phyloP scores from a whole-genome alignment of 2,113 vertebrate genomes.

The Spermophilus dauricus region DNA sequence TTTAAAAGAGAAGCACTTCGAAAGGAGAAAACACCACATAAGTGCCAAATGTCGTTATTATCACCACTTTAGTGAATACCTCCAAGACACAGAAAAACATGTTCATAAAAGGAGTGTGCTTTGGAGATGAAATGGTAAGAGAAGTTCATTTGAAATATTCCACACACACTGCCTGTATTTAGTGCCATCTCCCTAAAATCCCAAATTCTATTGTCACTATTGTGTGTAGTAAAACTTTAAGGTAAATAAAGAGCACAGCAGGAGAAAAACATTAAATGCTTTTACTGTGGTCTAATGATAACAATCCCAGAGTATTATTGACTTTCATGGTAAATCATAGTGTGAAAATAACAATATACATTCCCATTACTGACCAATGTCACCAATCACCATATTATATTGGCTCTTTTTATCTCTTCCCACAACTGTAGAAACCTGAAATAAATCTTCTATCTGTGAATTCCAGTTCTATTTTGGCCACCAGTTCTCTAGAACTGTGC shows the following conservation, averaged over 20 bases:
- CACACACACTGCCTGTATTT: constrained; percentile 35
- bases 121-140: constrained; percentile 51
- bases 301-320: constrained; percentile 71
- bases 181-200: constrained; percentile 72
- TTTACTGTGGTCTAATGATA: constrained; percentile 76
- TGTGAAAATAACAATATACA: constrained; percentile 15
- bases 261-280: constrained; percentile 78
- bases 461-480: constrained; percentile 25
- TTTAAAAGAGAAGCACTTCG: constrained; percentile 62
- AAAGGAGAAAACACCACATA: constrained; percentile 61
- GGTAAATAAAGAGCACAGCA: constrained; percentile 78
- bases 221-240: constrained; percentile 71
- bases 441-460: constrained; percentile 36
- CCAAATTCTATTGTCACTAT: constrained; percentile 79
- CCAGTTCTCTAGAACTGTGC: not conserved
- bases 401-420: not conserved
- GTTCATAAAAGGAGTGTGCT: constrained; percentile 71
- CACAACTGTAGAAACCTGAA: not conserved
- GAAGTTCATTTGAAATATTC: constrained; percentile 68
- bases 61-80: constrained; percentile 40
- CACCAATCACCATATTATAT: not conserved
- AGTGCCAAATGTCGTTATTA: constrained; percentile 66
- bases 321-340: not conserved
- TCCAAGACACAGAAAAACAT: constrained; percentile 37
- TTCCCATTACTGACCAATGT: not conserved